Evolutionary conservation across 2,113 vertebrate genomes (phyloP), one percentile per base, ranked within the genome.

Genomic region (Willisornis vidua): DNA sequence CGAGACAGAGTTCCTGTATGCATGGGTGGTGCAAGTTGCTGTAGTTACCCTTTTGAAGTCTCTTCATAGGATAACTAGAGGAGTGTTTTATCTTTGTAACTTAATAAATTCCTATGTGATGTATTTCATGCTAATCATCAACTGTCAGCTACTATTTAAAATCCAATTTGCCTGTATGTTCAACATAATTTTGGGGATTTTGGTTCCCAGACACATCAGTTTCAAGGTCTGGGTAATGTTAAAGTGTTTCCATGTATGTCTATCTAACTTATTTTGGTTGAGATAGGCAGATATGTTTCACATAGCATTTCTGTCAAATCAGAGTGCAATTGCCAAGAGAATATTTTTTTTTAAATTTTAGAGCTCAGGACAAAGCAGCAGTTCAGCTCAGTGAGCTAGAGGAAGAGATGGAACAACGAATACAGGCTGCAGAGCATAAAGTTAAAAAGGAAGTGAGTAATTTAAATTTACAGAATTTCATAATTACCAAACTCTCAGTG

Each of bases 351-450:
- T 95, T 90, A 66, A 59, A 96, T 97, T 97, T 77, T 96, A 99
- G 99, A 97, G 98, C 98, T n/a, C 99, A 99, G 96, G 99, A 99
- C 96, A 98, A 99, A 97, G 98, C 99, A 2, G 96, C 98, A 43
- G 98, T 99, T 94, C 99, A 99, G 95, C 94, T 99, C 83, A 98
- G 98, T 89, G 99, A 99, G 91, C 96, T 99, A 97, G 99, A 99
- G 91, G 99, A 99, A 61, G 99, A 99, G 95, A 99, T 99, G 99
- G 99, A 99, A 80, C 99, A 99, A 41, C 98, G 99, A 31, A 99
- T 99, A 94, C 98, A 99, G 28, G 98, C 98, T 65, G 97, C 98
- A 3, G 99, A 99, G 88, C 98, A 97, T 86, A 98, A 98, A 93
- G 97, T 98, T 23, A 98, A 97, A 65, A 98, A 98, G 75, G 98